Evolutionary conservation across 2,888 invertebrate species (phyloP), one percentile per base, ranked within the genome.

Genomic region (Tetragonula carbonaria): DNA sequence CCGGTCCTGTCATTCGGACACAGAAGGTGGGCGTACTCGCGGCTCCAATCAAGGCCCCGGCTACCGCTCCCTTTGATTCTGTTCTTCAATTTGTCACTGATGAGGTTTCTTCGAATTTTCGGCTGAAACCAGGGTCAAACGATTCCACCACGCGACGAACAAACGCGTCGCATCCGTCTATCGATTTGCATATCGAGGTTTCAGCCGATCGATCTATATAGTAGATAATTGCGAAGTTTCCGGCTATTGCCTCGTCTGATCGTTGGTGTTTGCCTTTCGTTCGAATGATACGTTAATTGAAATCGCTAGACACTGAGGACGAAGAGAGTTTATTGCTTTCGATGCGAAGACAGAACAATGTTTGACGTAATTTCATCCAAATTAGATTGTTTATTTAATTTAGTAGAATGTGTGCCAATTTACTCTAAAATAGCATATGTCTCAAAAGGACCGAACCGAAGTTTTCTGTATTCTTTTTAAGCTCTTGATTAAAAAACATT

Each of bases 21-120:
- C 74, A 80, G 65, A 86, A 80, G 86, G 82, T 86, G 86, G 86
- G 74, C 74, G 86, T 77, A 66, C 51, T 72, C 57, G 62, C 77
- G 23, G 50, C 28, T 74, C 67, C 82, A 86, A 86, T 86, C 79
- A 86, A 80, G 85, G 45, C 59, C 21, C 28, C 68, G 16, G 45
- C 0, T 45, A 45, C 21, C 21, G 23, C 76, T 73, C 74, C 76
- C 85, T 86, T 83, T 83, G 83, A 83, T 66, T 73, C 33, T n/a
- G 83, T 82, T 82, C 83, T 77, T 83, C 76, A 18, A 82, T 68
- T 63, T 68, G 73, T 51, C 55, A 55, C 28, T 53, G 72, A 77
- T 72, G 55, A 63, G 62, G 28, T 70, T 74, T 72, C 67, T 77
- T 67, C 68, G 57, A 57, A 23, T 73, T 63, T 45, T 76, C 16